A percentile compares a stretch with the other conserved stretches of the same genome.
Conservation (phyloP, 2,797 vertebrate genomes). For the Tamandua tetradactyla region DNA sequence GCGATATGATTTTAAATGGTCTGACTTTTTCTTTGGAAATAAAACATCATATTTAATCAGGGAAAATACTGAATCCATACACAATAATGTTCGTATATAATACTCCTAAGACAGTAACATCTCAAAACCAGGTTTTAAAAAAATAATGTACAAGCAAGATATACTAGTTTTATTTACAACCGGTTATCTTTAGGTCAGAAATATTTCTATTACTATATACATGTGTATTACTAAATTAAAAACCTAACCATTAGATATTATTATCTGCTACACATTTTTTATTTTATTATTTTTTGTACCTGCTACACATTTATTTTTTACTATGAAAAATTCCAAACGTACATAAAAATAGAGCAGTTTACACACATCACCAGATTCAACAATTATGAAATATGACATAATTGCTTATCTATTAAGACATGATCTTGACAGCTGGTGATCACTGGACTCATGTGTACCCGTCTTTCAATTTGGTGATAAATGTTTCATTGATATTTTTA, state of each 20-base stretch:
- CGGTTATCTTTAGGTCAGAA: slow-evolving; percentile 24
- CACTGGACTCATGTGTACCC: not conserved
- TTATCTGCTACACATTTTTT: not conserved
- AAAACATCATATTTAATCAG: slow-evolving; percentile 40
- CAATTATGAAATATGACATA: not conserved
- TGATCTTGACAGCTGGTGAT: not conserved
- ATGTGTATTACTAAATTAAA: slow-evolving; percentile 25
- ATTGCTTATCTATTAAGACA: not conserved
- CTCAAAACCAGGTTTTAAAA: not conserved
- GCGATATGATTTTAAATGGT: not conserved
- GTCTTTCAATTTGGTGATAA: slow-evolving; percentile 30
- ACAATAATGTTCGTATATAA: not conserved
- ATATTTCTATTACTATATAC: not conserved
- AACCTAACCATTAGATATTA: not conserved
- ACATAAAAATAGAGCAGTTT: not conserved
- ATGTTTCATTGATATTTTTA: slow-evolving; percentile 38
- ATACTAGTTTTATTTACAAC: slow-evolving; percentile 12
- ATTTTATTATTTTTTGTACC: too few relatives aligned
- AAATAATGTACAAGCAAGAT: not conserved
- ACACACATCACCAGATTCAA: not conserved
- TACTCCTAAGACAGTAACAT: not conserved
- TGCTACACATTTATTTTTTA: not conserved
- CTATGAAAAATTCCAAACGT: slow-evolving; percentile 8
- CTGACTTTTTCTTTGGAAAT: not conserved
- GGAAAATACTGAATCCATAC: not conserved